These are phyloP conservation scores for Rhabdomys dilectus DNA, from an alignment of 2,113 vertebrate genomes.

Conservation along the genomic window DNA sequence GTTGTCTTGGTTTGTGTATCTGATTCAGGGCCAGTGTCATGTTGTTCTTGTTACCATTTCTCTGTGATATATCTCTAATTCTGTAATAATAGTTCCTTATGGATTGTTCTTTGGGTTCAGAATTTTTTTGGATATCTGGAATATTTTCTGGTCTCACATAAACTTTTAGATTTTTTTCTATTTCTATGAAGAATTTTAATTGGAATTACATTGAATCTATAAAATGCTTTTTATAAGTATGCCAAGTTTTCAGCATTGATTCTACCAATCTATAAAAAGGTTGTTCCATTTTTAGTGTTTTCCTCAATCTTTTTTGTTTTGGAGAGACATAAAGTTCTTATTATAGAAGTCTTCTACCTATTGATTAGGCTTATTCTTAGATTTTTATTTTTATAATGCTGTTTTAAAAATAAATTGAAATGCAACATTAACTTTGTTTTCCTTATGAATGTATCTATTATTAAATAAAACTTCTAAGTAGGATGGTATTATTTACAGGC, in stretches of 20 bases:
- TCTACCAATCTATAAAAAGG: background rate
- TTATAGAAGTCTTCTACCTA: background rate
- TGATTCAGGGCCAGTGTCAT: background rate
- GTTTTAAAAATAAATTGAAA: constrained; percentile 13
- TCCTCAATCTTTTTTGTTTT: background rate
- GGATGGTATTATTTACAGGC: background rate
- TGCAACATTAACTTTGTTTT: background rate
- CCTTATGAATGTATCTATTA: background rate
- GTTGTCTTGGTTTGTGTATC: background rate
- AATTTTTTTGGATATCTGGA: background rate
- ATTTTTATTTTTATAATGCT: background rate
- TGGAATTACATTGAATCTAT: background rate
- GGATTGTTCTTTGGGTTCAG: background rate
- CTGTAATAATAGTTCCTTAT: background rate
- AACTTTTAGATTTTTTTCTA: background rate
- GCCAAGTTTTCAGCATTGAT: background rate
- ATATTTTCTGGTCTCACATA: background rate
- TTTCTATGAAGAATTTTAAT: background rate
- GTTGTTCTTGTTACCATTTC: background rate
- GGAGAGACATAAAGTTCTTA: background rate
- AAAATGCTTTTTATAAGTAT: background rate
- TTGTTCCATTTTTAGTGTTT: background rate
- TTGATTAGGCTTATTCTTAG: background rate
- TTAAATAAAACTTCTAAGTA: background rate
- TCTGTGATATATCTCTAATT: background rate